Evolutionary conservation across 2,888 invertebrate genomes (phyloP), one percentile per base, ranked within the genome.

Genomic region (Zaprionus obscuricornis): DNA sequence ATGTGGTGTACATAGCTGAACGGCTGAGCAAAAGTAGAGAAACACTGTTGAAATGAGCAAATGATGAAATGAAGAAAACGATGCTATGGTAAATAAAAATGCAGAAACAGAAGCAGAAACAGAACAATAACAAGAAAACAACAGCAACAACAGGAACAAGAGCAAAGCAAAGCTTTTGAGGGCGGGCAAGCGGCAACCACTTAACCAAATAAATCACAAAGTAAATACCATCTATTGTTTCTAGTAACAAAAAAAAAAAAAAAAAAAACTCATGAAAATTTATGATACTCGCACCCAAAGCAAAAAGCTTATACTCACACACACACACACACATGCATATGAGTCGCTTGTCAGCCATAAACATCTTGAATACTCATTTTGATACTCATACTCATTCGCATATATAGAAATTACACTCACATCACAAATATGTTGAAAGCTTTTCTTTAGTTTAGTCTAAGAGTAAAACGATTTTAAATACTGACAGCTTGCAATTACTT

Each of bases 191-290:
- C 51, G 58, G 56, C 60, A 69, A 68, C 69, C 74, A 74, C 74
- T 78, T 74, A 75, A 68, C 81, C 73, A 76, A 72, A 81, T 81
- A 76, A 76, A 81, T 81, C 81, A 81, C 75, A 73, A 69, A 73
- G 77, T 82, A 77, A 77, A 82, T 82, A 77, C 82, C 74, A 77
- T 82, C 82, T 74, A 78, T 77, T 81, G 77, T 77, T 77, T 77
- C 64, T 62, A 59, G 59, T 57, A 69, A n/a, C n/a, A n/a, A n/a
- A n/a, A n/a, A n/a, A n/a, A n/a, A n/a, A n/a, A n/a, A n/a, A n/a
- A 52, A 49, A n/a, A n/a, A 66, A 73, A 77, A 77, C 70, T 74
- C 82, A 70, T 74, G 71, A 77, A 74, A 81, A 77, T 82, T 73
- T 81, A 77, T 79, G 59, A 63, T 49, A 58, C 66, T 66, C 52